Conservation (phyloP, 2,797 vertebrate species). For the Nasua narica region DNA sequence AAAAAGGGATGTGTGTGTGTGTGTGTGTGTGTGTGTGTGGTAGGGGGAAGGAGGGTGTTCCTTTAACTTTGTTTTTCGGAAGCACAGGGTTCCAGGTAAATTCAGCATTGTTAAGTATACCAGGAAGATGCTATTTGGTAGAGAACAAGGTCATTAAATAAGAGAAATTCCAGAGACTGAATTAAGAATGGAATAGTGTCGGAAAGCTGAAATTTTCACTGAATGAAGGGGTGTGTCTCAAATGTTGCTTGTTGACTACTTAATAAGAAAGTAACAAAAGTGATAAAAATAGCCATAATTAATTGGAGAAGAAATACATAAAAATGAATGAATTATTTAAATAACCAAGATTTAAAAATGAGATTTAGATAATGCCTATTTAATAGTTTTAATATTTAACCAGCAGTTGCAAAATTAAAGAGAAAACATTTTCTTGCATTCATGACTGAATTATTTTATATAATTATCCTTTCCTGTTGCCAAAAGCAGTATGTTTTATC, state of each 20-base stretch:
- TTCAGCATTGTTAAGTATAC: background rate
- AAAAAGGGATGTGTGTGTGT: background rate
- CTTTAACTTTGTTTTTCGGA: background rate
- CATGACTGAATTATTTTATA: background rate
- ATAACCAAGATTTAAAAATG: background rate
- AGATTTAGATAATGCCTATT: background rate
- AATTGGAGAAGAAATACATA: background rate
- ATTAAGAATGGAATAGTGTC: background rate
- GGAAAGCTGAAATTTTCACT: background rate
- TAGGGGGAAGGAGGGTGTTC: rapidly evolving
- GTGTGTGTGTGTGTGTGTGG: background rate
- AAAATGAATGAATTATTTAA: background rate
- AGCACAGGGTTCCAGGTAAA: background rate
- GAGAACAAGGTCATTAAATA: background rate
- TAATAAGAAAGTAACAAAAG: background rate
- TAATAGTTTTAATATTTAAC: background rate
- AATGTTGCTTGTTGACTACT: background rate
- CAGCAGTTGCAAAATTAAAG: background rate
- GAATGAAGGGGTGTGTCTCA: background rate
- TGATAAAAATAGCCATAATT: background rate
- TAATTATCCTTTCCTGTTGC: background rate
- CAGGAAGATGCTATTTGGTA: rapidly evolving
- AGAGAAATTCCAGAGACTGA: background rate
- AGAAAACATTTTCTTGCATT: background rate
- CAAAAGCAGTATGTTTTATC: background rate